These are phyloP conservation scores for Ips nitidus DNA, from an alignment of 1,140 invertebrate genomes.

Conservation along the genomic window DNA sequence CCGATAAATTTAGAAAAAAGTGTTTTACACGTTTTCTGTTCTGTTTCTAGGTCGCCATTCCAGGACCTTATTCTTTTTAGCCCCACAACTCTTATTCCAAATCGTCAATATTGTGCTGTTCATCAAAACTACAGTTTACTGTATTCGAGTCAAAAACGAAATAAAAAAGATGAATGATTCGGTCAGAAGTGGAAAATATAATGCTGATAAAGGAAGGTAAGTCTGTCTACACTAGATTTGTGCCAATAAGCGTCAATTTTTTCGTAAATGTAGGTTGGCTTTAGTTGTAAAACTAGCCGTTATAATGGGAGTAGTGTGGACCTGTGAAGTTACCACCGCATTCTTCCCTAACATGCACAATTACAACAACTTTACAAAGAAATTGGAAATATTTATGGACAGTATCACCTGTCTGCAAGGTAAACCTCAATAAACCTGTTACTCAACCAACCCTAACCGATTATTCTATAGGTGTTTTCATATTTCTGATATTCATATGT, in stretches of 20 bases:
- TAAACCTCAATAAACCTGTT: constrained; percentile 8
- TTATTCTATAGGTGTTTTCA: constrained; percentile 49
- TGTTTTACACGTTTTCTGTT: constrained; percentile 9
- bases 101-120: constrained; percentile 67
- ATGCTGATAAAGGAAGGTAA: constrained; percentile 38
- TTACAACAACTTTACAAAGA: constrained; percentile 24
- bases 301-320: constrained; percentile 63
- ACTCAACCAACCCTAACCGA: not conserved
- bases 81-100: constrained; percentile 63
- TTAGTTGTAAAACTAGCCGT: constrained; percentile 62
- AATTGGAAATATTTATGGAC: constrained; percentile 39
- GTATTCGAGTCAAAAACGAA: constrained; percentile 67
- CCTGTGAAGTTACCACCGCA: constrained; percentile 55
- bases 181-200: constrained; percentile 29
- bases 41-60: constrained; percentile 29
- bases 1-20: not conserved
- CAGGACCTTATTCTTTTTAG: constrained; percentile 37
- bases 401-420: constrained; percentile 38
- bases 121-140: constrained; percentile 65
- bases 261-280: constrained; percentile 52
- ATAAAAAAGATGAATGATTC: constrained; percentile 58
- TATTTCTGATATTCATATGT: constrained; percentile 58
- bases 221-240: not conserved
- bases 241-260: not conserved
- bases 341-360: constrained; percentile 33